Evolutionary conservation across 2,797 vertebrate species (phyloP).

Genomic region (Rhinichthys osculus): DNA sequence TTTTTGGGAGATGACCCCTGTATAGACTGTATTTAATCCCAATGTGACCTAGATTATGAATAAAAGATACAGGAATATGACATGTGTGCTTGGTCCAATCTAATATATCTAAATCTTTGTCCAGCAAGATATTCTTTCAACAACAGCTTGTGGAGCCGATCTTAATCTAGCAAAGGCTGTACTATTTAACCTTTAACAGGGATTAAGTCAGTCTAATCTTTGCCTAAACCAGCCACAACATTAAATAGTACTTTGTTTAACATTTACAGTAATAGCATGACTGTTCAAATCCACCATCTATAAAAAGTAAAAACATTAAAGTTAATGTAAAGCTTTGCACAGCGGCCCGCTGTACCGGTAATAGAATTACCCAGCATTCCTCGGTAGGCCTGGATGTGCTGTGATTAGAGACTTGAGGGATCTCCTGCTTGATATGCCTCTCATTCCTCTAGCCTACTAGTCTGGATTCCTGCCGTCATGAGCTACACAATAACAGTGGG

Average conservation of each 20-base stretch:
- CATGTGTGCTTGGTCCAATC: conserved; percentile 4
- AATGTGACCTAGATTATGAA: conserved; percentile 52
- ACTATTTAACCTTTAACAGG: conserved; percentile 11
- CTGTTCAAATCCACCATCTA: neutral
- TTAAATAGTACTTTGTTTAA: neutral
- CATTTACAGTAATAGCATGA: neutral
- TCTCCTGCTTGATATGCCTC: conserved; percentile 21
- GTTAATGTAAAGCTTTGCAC: neutral
- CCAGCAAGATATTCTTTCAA: neutral
- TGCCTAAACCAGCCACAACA: neutral
- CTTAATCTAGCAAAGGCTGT: conserved; percentile 17
- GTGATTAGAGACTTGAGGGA: conserved; percentile 35
- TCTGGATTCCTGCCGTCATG: neutral
- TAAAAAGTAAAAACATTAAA: neutral
- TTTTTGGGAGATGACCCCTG: conserved; percentile 39
- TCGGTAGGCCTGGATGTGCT: conserved; percentile 18
- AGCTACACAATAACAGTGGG: conserved; percentile 15
- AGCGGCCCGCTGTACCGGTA: conserved; percentile 17
- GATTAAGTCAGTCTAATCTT: neutral
- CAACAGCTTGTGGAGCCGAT: neutral
- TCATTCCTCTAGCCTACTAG: conserved; percentile 30
- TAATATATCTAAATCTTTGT: conserved; percentile 30
- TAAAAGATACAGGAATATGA: conserved; percentile 47
- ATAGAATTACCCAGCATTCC: conserved; percentile 29
- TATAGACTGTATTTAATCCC: conserved; percentile 53